Evolutionary conservation across 2,113 vertebrate genomes (phyloP).

Genomic region (Myxocyprinus asiaticus): DNA sequence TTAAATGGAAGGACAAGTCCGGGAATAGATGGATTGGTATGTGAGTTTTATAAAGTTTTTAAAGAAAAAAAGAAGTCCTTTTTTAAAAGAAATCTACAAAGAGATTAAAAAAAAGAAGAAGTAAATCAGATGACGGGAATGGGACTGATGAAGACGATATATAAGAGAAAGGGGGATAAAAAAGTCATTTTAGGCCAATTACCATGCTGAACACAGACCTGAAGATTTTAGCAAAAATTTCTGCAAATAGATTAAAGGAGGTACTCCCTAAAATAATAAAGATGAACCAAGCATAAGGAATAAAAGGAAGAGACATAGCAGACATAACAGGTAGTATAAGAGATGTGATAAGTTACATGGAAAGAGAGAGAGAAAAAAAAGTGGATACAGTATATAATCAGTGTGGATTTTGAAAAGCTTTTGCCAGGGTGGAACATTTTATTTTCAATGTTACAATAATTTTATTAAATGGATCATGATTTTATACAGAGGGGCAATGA

Average conservation of each 20-base stretch:
- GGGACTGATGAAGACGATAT: conserved; percentile 1
- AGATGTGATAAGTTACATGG: no score
- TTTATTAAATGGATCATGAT: not conserved
- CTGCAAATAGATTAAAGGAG: not conserved
- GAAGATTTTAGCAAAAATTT: not conserved
- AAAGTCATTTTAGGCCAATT: not conserved
- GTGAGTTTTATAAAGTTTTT: conserved; percentile 16
- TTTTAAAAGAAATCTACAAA: not conserved
- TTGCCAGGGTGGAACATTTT: no score
- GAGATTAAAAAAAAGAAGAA: not conserved
- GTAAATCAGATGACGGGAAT: not conserved
- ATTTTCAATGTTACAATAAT: not conserved
- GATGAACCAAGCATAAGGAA: not conserved
- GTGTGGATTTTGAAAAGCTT: no score
- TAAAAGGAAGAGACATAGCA: no score
- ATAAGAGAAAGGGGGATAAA: not conserved
- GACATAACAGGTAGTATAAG: no score
- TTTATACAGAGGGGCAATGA: not conserved
- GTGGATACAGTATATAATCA: no score
- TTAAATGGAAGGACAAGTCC: conserved; percentile 10
- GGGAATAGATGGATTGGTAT: not conserved
- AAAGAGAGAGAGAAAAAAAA: no score
- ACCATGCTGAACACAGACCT: conserved; percentile 16
- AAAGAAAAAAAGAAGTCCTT: not conserved
- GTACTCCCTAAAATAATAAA: not conserved